A percentile compares a stretch with the other conserved stretches of the same genome.
Conservation (phyloP, 2,888 invertebrate genomes). For the Parnassius orleans region DNA sequence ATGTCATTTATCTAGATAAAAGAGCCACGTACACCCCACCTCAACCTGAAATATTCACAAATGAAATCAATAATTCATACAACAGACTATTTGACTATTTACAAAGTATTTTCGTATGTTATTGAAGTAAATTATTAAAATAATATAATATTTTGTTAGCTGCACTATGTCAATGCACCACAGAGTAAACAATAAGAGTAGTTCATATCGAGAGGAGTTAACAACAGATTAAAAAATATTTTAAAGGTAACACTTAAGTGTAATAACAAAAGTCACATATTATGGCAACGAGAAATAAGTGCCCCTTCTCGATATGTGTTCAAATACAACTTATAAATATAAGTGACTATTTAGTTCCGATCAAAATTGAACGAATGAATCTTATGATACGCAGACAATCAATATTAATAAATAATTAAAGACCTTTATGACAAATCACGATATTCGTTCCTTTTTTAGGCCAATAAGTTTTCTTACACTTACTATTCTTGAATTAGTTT, state of each 20-base stretch:
- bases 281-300: no score
- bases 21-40: slow-evolving; percentile 2
- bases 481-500: background rate
- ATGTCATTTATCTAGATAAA: background rate
- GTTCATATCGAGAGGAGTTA: no score
- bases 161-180: slow-evolving; percentile 4
- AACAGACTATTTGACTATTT: slow-evolving; percentile 20
- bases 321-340: no score
- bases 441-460: slow-evolving; percentile 19
- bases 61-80: slow-evolving; percentile 13
- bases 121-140: background rate
- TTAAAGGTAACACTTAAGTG: background rate
- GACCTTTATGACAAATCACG: slow-evolving; percentile 18
- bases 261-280: no score
- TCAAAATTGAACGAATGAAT: no score
- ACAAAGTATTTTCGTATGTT: slow-evolving; percentile 6
- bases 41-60: slow-evolving; percentile 7
- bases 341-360: no score
- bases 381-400: background rate
- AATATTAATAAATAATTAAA: slow-evolving; percentile 1
- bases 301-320: no score
- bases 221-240: background rate
- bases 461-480: slow-evolving; percentile 11
- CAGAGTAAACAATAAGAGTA: background rate
- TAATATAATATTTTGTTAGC: background rate